Evolutionary conservation across 1,140 invertebrate species (phyloP), one percentile per base, ranked within the genome.

Genomic region (Drosophila micromelanica): DNA sequence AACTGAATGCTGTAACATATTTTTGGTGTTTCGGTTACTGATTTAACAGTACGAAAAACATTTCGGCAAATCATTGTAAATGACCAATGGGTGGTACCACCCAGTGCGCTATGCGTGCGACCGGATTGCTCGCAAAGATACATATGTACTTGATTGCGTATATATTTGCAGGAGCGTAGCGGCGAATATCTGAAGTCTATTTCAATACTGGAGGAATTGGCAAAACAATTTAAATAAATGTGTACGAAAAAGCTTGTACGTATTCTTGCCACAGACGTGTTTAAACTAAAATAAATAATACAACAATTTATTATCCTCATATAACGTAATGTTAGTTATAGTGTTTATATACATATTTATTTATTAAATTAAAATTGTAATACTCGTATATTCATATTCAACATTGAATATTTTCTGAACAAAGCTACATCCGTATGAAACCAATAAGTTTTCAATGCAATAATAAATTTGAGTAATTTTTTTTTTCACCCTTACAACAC

Each of bases 1-100:
- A 65, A 48, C 52, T 37, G 40, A 65, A 20, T 20, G 61, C 69
- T 72, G 65, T 72, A 72, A 72, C 38, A 13, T 13, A 30, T 67
- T 59, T 69, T 65, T 57, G 37, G 30, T 38, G 48, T 42, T 55
- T 49, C 49, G 20, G 40, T 71, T 56, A 55, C 30, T 23, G 69
- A 72, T 72, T 72, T 51, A 56, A 65, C 52, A 32, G 9, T 52
- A 65, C 46, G 45, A 57, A 56, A 72, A 65, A 37, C 48, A 72
- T 57, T 72, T 67, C 46, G 38, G 45, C 32, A 67, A 72, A 72
- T 57, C 38, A 64, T 57, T 65, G 49, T 45, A 63, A 49, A 70
- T 63, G 32, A 37, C 60, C 59, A 70, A 63, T 40, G 60, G 54
- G 46, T 23, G 54, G 11, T 8, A 27, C 23, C 23, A 1, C 52